These are phyloP conservation scores for Choristoneura fumiferana DNA, from an alignment of 1,140 invertebrate genomes.

Conservation along the genomic window DNA sequence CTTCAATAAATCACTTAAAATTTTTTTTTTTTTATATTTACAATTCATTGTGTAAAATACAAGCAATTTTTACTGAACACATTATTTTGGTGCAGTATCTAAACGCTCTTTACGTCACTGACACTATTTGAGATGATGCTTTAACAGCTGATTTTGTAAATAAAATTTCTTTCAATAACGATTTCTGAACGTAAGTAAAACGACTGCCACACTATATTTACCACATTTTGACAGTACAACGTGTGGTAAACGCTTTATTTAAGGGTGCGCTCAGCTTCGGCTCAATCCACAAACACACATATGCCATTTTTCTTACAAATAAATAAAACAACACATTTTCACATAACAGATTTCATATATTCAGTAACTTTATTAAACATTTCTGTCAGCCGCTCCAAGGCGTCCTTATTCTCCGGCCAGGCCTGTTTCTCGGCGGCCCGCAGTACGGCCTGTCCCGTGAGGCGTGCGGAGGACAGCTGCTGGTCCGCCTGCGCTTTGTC, in stretches of 20 bases:
- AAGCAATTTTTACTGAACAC: too few relatives aligned
- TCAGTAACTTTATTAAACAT: slow-evolving; percentile 59
- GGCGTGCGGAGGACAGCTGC: slow-evolving; percentile 80
- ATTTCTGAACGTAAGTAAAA: too few relatives aligned
- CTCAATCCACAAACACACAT: too few relatives aligned
- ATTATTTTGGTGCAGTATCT: neutral
- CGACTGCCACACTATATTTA: too few relatives aligned
- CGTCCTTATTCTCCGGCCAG: slow-evolving; percentile 59
- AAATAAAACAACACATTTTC: slow-evolving; percentile 29
- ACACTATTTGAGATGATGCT: neutral
- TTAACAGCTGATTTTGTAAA: neutral
- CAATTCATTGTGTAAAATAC: too few relatives aligned
- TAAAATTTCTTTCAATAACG: too few relatives aligned
- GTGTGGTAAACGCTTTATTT: too few relatives aligned
- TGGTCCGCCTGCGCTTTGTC: slow-evolving; percentile 80
- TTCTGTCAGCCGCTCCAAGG: slow-evolving; percentile 45
- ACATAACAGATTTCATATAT: slow-evolving; percentile 71
- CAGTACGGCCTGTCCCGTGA: slow-evolving; percentile 79
- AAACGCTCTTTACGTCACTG: neutral
- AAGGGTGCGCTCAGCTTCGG: too few relatives aligned
- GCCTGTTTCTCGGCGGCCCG: slow-evolving; percentile 74
- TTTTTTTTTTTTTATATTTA: too few relatives aligned
- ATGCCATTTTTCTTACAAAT: neutral
- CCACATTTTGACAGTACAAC: too few relatives aligned
- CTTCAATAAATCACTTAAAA: too few relatives aligned